Evolutionary conservation across 2,888 invertebrate species (phyloP).

Genomic region (Abrostola tripartita): DNA sequence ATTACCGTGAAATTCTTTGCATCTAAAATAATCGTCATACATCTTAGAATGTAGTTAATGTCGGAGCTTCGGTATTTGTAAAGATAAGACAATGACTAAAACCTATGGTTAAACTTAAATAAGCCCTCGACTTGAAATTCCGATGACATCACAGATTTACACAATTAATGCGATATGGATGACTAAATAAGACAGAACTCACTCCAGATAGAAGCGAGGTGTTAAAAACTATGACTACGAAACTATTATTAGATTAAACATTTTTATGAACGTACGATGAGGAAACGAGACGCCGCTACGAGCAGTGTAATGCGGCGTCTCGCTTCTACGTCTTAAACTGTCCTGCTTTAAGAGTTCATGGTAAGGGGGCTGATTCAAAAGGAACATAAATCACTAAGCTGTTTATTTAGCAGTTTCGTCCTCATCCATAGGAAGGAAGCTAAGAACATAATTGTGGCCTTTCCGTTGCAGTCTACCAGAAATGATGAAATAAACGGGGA

Average conservation of each 20-base stretch:
- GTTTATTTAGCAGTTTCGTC: too few species aligned
- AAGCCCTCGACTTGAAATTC: constrained; percentile 29
- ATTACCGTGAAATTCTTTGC: constrained; percentile 1
- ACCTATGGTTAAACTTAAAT: constrained; percentile 18
- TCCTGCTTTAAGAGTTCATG: too few species aligned
- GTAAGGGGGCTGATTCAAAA: too few species aligned
- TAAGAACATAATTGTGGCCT: too few species aligned
- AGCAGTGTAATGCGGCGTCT: too few species aligned
- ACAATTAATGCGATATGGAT: constrained; percentile 26
- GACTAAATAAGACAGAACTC: constrained; percentile 37
- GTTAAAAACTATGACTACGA: constrained; percentile 41
- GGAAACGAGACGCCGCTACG: too few species aligned
- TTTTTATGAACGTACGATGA: too few species aligned
- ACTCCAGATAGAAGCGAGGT: constrained; percentile 14
- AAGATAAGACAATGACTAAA: constrained; percentile 43
- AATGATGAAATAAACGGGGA: too few species aligned
- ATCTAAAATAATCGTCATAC: neutral
- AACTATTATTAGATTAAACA: constrained; percentile 23
- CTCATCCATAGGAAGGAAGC: too few species aligned
- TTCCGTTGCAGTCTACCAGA: too few species aligned
- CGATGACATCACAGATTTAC: constrained; percentile 39
- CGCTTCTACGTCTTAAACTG: too few species aligned
- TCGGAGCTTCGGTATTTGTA: constrained; percentile 21
- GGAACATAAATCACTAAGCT: too few species aligned
- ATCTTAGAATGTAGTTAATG: constrained; percentile 6